phyloP scores from a whole-genome alignment of 2,888 invertebrate species.

The Eristalinus aeneus region DNA sequence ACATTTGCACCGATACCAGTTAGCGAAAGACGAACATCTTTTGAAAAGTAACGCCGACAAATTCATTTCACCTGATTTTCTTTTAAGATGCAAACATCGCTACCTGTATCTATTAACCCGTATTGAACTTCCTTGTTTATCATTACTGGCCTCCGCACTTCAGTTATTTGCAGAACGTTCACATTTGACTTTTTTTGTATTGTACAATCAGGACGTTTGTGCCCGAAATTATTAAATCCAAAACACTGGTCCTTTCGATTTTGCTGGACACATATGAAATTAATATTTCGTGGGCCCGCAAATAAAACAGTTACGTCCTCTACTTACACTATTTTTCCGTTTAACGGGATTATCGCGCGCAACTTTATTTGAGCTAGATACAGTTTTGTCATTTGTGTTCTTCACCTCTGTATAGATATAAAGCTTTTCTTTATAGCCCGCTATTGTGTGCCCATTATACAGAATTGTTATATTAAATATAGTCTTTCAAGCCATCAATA shows the following conservation, averaged over 20 bases:
- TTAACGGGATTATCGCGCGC: no score
- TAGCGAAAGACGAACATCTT: neutral
- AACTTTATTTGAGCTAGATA: no score
- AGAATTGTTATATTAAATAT: no score
- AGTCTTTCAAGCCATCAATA: no score
- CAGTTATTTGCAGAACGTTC: conserved; percentile 8
- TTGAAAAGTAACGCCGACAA: conserved; percentile 4
- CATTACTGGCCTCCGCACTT: neutral
- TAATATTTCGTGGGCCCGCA: conserved; percentile 23
- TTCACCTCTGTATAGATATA: no score
- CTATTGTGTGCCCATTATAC: no score
- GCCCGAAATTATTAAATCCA: conserved; percentile 73
- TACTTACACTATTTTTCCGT: no score
- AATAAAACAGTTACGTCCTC: no score
- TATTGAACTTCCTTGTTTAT: neutral
- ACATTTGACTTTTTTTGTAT: neutral
- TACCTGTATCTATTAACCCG: conserved; percentile 52
- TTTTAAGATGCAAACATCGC: conserved; percentile 28
- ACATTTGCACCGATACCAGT: conserved; percentile 8
- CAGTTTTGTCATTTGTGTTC: no score
- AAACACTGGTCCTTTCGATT: conserved; percentile 74
- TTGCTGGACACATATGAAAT: conserved; percentile 46
- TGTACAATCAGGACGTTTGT: conserved; percentile 53
- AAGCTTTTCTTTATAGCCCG: no score
- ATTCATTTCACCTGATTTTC: neutral